phyloP scores from a whole-genome alignment of 2,113 vertebrate genomes.

The Oriolus oriolus region DNA sequence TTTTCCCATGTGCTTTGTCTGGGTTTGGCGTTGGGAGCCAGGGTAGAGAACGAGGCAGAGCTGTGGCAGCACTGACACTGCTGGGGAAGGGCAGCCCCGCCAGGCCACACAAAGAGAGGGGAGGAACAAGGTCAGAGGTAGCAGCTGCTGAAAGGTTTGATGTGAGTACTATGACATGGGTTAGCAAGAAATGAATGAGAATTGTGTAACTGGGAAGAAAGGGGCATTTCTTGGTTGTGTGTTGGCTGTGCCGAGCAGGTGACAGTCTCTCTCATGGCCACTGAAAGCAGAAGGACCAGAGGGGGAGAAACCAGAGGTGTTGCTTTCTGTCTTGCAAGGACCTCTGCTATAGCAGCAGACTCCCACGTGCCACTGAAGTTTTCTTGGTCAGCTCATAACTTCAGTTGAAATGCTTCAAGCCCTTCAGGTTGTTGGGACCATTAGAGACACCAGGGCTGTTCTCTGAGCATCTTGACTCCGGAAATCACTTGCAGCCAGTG shows the following conservation, averaged over 20 bases:
- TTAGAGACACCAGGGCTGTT: neutral
- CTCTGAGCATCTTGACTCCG: neutral
- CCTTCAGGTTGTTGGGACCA: neutral
- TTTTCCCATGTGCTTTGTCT: neutral
- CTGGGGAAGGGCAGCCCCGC: neutral
- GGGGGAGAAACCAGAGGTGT: neutral
- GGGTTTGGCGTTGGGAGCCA: neutral
- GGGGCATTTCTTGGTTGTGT: neutral
- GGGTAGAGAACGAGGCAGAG: neutral
- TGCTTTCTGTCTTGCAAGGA: neutral
- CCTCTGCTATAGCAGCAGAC: neutral
- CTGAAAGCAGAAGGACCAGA: neutral
- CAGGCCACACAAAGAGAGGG: neutral
- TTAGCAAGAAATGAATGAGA: constrained; percentile 25
- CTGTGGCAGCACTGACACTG: neutral
- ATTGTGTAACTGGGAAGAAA: constrained; percentile 7
- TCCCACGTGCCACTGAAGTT: neutral
- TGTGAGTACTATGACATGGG: constrained; percentile 39
- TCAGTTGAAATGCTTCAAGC: neutral
- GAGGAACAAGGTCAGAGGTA: neutral
- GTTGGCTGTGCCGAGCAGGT: neutral
- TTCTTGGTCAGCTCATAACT: neutral
- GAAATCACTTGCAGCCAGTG: neutral
- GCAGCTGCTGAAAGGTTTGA: constrained; percentile 43
- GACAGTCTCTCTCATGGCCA: neutral